A percentile compares a stretch with the other conserved stretches of the same genome.
Conservation (phyloP, 1,140 invertebrate genomes). For the Agrypnia vestita region DNA sequence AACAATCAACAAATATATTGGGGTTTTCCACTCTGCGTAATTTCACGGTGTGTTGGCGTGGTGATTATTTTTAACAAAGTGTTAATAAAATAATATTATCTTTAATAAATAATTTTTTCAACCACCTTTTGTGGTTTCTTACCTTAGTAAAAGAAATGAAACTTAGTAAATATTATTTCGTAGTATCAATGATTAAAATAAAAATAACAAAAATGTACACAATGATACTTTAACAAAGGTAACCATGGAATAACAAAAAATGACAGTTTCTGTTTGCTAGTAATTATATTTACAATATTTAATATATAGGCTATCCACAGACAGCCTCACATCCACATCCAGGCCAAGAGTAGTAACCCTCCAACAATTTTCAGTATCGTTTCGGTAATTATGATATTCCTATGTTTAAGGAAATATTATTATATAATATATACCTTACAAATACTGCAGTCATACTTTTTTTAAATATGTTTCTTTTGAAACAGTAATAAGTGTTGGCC, state of each 20-base stretch:
- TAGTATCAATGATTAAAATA: slow-evolving; percentile 27
- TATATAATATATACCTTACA: too few relatives aligned
- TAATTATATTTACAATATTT: slow-evolving; percentile 34
- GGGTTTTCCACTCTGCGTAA: slow-evolving; percentile 5
- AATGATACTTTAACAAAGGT: slow-evolving; percentile 8
- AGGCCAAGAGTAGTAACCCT: too few relatives aligned
- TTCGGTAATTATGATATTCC: too few relatives aligned
- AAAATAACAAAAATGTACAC: not conserved
- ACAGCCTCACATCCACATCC: not conserved
- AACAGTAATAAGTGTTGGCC: too few relatives aligned
- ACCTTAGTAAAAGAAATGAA: not conserved
- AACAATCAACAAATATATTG: not conserved
- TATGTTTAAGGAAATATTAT: too few relatives aligned
- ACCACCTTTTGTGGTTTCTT: slow-evolving; percentile 54
- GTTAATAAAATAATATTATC: slow-evolving; percentile 17
- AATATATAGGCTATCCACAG: not conserved
- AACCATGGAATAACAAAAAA: slow-evolving; percentile 9
- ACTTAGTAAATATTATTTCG: not conserved
- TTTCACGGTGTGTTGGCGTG: slow-evolving; percentile 8
- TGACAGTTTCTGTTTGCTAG: not conserved
- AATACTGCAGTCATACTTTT: too few relatives aligned
- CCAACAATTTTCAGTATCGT: too few relatives aligned
- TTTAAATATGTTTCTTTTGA: too few relatives aligned
- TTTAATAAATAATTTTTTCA: slow-evolving; percentile 52
- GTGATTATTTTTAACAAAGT: slow-evolving; percentile 1